phyloP scores from a whole-genome alignment of 1,140 invertebrate genomes.

The Drosophila nikananu region DNA sequence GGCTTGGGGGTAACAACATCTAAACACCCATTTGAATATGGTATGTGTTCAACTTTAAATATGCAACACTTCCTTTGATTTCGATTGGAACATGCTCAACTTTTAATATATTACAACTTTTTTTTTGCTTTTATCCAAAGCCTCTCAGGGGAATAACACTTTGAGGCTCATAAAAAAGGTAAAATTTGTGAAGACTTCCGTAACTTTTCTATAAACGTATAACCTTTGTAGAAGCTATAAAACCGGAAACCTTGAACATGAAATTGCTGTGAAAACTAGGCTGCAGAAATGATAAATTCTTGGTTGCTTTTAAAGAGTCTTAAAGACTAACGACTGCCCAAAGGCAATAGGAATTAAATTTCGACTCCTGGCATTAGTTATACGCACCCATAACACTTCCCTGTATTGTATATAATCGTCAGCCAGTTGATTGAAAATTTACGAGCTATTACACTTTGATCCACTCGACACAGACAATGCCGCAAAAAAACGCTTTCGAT shows the following conservation, averaged over 20 bases:
- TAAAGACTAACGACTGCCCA: not conserved
- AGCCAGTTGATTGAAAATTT: constrained; percentile 56
- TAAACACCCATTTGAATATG: not conserved
- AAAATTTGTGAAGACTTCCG: not conserved
- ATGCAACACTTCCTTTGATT: constrained; percentile 2
- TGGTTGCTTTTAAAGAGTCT: not conserved
- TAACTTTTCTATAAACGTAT: too few species aligned
- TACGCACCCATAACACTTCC: constrained; percentile 20
- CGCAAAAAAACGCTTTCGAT: not conserved
- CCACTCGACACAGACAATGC: constrained; percentile 49
- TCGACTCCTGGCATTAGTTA: constrained; percentile 13
- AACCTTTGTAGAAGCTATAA: not conserved
- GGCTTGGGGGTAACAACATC: not conserved
- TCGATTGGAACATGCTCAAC: not conserved
- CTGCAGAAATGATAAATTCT: not conserved
- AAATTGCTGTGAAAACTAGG: not conserved
- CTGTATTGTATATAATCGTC: constrained; percentile 8
- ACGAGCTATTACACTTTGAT: constrained; percentile 63
- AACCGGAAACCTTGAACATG: not conserved
- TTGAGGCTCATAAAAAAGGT: not conserved
- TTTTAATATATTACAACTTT: constrained; percentile 5
- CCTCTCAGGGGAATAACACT: not conserved
- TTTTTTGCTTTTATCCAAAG: not conserved
- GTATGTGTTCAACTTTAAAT: not conserved
- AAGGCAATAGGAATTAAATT: constrained; percentile 25